These are phyloP conservation scores for Aphodius granarius DNA, from an alignment of 2,888 invertebrate species.

Conservation along the genomic window DNA sequence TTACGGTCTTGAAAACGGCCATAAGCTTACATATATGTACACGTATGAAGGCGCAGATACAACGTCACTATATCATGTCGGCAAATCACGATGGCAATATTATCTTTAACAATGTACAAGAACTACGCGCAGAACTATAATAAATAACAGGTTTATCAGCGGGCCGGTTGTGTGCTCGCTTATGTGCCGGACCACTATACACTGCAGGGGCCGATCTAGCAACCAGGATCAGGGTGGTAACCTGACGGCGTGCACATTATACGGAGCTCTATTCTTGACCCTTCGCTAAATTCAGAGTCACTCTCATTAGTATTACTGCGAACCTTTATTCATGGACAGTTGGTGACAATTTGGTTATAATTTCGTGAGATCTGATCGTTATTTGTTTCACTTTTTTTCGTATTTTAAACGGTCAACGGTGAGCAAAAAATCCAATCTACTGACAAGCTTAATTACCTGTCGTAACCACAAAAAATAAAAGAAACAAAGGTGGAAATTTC, in stretches of 20 bases:
- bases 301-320: too few species aligned
- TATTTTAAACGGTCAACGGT: too few species aligned
- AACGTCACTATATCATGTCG: conserved; percentile 33
- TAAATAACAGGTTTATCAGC: conserved; percentile 39
- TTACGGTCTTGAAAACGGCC: conserved; percentile 17
- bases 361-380: too few species aligned
- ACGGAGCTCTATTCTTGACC: too few species aligned
- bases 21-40: conserved; percentile 22
- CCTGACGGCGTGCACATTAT: conserved; percentile 37
- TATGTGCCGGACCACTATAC: not conserved
- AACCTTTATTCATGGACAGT: too few species aligned
- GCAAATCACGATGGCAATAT: conserved; percentile 38
- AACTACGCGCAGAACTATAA: conserved; percentile 33
- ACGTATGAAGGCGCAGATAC: conserved; percentile 19
- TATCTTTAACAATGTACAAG: conserved; percentile 38
- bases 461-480: not conserved
- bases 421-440: too few species aligned
- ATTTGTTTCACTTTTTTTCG: too few species aligned
- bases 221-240: conserved; percentile 19
- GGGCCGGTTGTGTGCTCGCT: conserved; percentile 15
- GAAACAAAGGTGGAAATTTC: not conserved
- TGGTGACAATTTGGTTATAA: too few species aligned
- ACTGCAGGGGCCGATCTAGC: not conserved
- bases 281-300: too few species aligned
- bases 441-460: not conserved